Percentiles rank a stretch among this genome's conserved stretches.
Conservation (phyloP, 2,888 invertebrate genomes). For the Sarcophaga caerulescens region DNA sequence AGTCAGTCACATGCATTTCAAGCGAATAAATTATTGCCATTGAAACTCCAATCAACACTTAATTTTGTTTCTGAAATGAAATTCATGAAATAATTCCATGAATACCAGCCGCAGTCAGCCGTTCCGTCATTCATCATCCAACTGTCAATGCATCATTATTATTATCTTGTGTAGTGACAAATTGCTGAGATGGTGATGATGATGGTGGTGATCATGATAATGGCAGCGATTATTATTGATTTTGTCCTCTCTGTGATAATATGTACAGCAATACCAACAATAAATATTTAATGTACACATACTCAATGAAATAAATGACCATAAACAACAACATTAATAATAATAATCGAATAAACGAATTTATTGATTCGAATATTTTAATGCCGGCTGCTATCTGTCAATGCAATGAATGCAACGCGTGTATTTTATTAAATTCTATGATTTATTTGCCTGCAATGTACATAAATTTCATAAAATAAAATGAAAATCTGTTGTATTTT, state of each 20-base stretch:
- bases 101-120: not conserved
- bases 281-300: slow-evolving; percentile 11
- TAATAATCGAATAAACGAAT: not conserved
- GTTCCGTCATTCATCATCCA: slow-evolving; percentile 16
- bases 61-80: not conserved
- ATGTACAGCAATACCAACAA: slow-evolving; percentile 4
- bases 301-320: not conserved
- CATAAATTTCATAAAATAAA: not conserved
- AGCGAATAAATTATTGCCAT: not conserved
- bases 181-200: slow-evolving; percentile 34
- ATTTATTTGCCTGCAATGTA: not conserved
- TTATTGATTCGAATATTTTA: not conserved
- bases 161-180: slow-evolving; percentile 45
- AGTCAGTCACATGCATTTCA: not conserved
- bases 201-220: not conserved
- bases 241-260: slow-evolving; percentile 21
- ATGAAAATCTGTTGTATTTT: not conserved
- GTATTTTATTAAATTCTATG: not conserved
- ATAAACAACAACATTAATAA: not conserved
- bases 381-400: not conserved
- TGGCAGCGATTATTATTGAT: not conserved
- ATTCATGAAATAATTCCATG: slow-evolving; percentile 11
- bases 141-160: slow-evolving; percentile 42
- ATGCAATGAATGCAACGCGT: not conserved
- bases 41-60: slow-evolving; percentile 14